Evolutionary conservation across 2,797 vertebrate species (phyloP).

Genomic region (Margarornis squamiger): DNA sequence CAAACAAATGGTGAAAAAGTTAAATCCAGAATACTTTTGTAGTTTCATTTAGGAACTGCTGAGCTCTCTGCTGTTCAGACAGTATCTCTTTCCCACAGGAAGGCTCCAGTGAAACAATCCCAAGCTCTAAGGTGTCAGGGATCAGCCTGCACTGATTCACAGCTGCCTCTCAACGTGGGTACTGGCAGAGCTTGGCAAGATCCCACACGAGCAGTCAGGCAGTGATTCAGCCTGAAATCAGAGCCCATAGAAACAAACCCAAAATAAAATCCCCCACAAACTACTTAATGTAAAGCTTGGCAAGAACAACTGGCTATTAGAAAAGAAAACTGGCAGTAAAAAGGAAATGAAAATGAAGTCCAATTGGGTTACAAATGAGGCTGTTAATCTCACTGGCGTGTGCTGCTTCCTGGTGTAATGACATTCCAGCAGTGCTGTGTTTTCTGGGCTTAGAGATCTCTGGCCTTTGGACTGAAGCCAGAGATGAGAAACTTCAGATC

Average conservation of each 20-base stretch:
- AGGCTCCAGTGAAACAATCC: not conserved
- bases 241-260: not conserved
- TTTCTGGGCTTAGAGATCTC: not conserved
- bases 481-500: not conserved
- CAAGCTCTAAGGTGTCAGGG: not conserved
- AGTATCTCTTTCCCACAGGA: not conserved
- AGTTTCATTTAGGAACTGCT: not conserved
- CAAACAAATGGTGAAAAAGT: not conserved
- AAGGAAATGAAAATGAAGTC: conserved; percentile 21
- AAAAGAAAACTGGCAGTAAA: conserved; percentile 32
- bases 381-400: conserved; percentile 30
- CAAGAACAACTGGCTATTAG: conserved; percentile 19
- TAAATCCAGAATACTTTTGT: not conserved
- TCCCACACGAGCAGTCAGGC: not conserved
- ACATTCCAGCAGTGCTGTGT: not conserved
- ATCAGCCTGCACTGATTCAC: not conserved
- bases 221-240: conserved; percentile 32
- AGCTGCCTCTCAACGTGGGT: not conserved
- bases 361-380: conserved; percentile 19
- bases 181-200: not conserved
- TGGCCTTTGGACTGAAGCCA: not conserved
- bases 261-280: not conserved
- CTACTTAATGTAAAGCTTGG: conserved; percentile 22
- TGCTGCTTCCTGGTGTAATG: conserved; percentile 6
- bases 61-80: not conserved